phyloP scores from a whole-genome alignment of 2,888 invertebrate genomes.

The Dyspetes luteomarginatus region DNA sequence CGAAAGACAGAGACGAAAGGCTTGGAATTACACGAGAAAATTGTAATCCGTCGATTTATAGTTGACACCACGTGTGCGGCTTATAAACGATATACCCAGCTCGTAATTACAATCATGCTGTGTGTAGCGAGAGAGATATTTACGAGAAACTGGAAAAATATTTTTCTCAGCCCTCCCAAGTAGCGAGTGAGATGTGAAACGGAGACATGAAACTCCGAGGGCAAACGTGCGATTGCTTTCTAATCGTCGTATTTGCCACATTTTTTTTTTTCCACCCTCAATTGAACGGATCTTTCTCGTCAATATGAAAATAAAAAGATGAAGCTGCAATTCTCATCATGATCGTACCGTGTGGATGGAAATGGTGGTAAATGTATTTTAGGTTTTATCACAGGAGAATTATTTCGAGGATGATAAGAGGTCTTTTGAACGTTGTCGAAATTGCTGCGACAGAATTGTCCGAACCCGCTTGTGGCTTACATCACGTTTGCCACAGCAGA shows the following conservation, averaged over 20 bases:
- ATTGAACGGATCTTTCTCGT: constrained; percentile 1
- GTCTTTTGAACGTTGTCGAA: neutral
- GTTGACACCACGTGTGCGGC: constrained; percentile 52
- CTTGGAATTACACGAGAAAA: constrained; percentile 49
- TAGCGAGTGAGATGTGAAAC: constrained; percentile 30
- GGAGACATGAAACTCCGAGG: neutral
- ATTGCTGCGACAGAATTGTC: neutral
- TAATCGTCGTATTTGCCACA: constrained; percentile 50
- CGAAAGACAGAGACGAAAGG: neutral
- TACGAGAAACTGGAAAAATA: constrained; percentile 48
- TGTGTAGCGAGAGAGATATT: constrained; percentile 11
- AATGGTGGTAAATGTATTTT: too few species aligned
- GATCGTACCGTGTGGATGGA: too few species aligned
- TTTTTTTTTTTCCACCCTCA: constrained; percentile 14
- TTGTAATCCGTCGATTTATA: constrained; percentile 60
- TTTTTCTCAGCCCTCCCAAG: constrained; percentile 35
- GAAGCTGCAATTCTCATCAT: too few species aligned
- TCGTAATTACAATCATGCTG: neutral
- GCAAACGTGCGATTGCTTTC: constrained; percentile 45
- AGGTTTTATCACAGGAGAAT: neutral
- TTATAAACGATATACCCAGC: neutral
- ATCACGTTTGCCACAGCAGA: constrained; percentile 2
- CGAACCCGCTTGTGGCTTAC: neutral
- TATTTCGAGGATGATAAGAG: neutral
- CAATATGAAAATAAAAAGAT: neutral